phyloP scores from a whole-genome alignment of 1,140 invertebrate species.

The Diachasma alloeum region DNA sequence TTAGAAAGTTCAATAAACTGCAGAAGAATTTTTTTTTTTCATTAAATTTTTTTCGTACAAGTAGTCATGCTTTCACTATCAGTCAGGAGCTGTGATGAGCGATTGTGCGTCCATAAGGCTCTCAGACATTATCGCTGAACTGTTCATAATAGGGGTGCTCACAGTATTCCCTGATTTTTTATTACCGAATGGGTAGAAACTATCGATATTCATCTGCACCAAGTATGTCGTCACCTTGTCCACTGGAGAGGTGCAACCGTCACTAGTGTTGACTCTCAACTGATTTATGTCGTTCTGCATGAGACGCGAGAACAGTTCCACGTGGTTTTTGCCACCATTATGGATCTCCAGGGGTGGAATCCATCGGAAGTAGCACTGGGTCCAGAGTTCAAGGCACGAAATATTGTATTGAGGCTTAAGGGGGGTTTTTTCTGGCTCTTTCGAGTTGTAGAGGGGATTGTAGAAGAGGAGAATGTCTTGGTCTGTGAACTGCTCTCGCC shows the following conservation, averaged over 20 bases:
- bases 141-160: constrained; percentile 61
- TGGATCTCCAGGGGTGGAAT: constrained; percentile 82
- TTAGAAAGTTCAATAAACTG: too few relatives aligned
- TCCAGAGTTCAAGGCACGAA: constrained; percentile 80
- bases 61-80: constrained; percentile 30
- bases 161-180: constrained; percentile 50
- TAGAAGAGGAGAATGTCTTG: constrained; percentile 79
- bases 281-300: constrained; percentile 69
- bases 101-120: constrained; percentile 58
- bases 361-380: constrained; percentile 90
- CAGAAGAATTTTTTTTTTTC: too few relatives aligned
- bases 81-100: constrained; percentile 55
- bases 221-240: constrained; percentile 49
- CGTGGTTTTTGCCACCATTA: constrained; percentile 76
- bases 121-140: constrained; percentile 54
- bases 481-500: constrained; percentile 82
- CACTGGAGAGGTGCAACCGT: constrained; percentile 40
- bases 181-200: constrained; percentile 63
- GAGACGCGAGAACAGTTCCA: constrained; percentile 69
- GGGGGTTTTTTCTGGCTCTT: constrained; percentile 36
- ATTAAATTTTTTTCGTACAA: too few relatives aligned
- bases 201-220: constrained; percentile 58
- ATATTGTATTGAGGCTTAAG: constrained; percentile 67
- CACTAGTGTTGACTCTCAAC: constrained; percentile 54
- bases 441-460: constrained; percentile 75